Evolutionary conservation across 2,113 vertebrate species (phyloP).

Genomic region (Dasyurus viverrinus): DNA sequence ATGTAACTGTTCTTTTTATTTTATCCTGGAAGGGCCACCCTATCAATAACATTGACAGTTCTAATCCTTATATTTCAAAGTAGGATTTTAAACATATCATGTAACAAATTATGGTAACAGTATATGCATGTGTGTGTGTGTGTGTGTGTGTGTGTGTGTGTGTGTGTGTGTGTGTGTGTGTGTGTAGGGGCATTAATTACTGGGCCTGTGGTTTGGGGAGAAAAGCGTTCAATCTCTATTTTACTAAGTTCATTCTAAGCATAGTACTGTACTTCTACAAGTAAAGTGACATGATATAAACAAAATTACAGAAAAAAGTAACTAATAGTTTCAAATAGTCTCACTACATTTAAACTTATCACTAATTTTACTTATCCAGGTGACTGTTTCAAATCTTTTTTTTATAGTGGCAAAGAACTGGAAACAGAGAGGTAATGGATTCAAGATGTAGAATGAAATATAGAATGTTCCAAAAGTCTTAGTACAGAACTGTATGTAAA

Average conservation of each 20-base stretch:
- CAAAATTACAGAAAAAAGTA: not conserved
- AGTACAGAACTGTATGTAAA: not conserved
- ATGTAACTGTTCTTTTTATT: not conserved
- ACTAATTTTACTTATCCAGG: too few relatives aligned
- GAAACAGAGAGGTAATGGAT: not conserved
- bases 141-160: not conserved
- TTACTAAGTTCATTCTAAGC: not conserved
- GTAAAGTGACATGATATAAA: not conserved
- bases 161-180: not conserved
- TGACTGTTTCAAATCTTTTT: not conserved
- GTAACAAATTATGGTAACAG: not conserved
- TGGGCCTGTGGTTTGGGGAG: not conserved
- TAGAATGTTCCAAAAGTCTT: not conserved
- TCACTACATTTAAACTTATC: not conserved
- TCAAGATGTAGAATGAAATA: not conserved
- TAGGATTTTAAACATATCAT: not conserved
- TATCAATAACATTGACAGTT: not conserved
- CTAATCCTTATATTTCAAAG: not conserved
- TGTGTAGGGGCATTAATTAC: not conserved
- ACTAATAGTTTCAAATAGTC: not conserved
- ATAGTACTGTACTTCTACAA: not conserved
- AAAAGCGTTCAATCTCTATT: not conserved
- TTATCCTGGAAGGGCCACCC: not conserved
- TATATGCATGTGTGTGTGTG: not conserved
- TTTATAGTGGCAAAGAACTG: not conserved